Percentiles rank a stretch among this genome's conserved stretches.
Evolutionary conservation across 2,797 vertebrate genomes (phyloP).

Genomic region (Ataeniobius toweri): DNA sequence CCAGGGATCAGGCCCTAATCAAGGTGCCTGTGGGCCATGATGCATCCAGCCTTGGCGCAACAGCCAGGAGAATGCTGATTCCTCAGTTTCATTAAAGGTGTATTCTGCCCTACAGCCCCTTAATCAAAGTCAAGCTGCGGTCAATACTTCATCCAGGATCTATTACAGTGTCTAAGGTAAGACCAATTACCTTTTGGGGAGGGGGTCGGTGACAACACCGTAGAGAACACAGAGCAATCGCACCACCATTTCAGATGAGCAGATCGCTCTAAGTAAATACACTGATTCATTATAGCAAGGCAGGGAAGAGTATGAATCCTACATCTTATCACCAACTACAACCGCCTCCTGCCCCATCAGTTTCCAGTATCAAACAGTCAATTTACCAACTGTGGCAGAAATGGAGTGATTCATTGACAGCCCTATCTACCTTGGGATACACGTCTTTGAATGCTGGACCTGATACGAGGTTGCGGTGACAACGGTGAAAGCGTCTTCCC

Average conservation of each 20-base stretch:
- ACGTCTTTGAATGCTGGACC: slow-evolving; percentile 49
- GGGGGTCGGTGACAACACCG: slow-evolving; percentile 15
- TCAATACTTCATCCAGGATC: slow-evolving; percentile 90
- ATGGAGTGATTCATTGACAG: slow-evolving; percentile 62
- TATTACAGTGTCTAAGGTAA: slow-evolving; percentile 84
- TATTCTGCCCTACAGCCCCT: slow-evolving; percentile 81
- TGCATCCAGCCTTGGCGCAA: slow-evolving; percentile 34
- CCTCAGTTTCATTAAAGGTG: slow-evolving; percentile 82
- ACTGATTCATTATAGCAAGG: slow-evolving; percentile 72
- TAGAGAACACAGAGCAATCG: slow-evolving; percentile 59
- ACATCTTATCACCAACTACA: slow-evolving; percentile 60
- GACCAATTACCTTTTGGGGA: slow-evolving; percentile 80
- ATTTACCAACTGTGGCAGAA: slow-evolving; percentile 58
- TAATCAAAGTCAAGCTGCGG: slow-evolving; percentile 86
- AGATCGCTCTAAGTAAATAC: slow-evolving; percentile 76
- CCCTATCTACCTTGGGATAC: slow-evolving; percentile 55
- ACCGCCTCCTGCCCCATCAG: slow-evolving; percentile 41
- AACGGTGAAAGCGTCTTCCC: slow-evolving; percentile 33
- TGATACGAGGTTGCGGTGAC: slow-evolving; percentile 45
- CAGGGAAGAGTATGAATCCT: slow-evolving; percentile 60
- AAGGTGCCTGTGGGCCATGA: slow-evolving; percentile 52
- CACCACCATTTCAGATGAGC: slow-evolving; percentile 60
- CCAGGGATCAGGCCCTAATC: slow-evolving; percentile 70
- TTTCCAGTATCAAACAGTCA: slow-evolving; percentile 61
- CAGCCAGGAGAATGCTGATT: slow-evolving; percentile 79